phyloP scores from a whole-genome alignment of 92 coral and sea anemone species.

The Isaurus tuberculatus region DNA sequence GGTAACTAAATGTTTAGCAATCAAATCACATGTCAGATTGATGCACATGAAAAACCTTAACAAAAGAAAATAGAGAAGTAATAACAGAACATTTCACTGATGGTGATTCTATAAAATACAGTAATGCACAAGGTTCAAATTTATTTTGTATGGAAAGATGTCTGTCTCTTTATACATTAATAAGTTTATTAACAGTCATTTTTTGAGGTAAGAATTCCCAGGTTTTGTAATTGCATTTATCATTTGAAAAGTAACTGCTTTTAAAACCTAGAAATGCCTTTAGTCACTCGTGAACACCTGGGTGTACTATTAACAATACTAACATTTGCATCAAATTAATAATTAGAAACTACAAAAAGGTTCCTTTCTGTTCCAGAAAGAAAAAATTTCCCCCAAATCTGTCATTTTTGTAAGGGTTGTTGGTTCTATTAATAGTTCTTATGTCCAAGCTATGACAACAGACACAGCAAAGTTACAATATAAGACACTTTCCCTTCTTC shows the following conservation, averaged over 20 bases:
- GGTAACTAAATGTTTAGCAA: constrained; percentile 18
- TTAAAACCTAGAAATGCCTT: constrained; percentile 25
- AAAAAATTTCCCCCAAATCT: constrained; percentile 10
- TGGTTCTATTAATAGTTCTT: constrained; percentile 1
- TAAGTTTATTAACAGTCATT: constrained; percentile 31
- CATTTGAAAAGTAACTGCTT: not conserved
- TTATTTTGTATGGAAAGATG: constrained; percentile 23
- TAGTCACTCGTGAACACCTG: constrained; percentile 7
- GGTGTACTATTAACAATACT: constrained; percentile 63
- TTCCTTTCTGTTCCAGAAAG: constrained; percentile 55
- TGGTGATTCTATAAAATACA: constrained; percentile 42
- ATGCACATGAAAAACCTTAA: constrained; percentile 16
- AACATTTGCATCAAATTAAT: constrained; percentile 70
- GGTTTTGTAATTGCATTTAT: constrained; percentile 15
- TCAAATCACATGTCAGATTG: constrained; percentile 43
- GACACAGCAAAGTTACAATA: constrained; percentile 69
- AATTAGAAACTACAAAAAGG: constrained; percentile 57
- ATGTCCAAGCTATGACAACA: not conserved
- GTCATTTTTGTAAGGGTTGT: not conserved
- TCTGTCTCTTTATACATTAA: constrained; percentile 41
- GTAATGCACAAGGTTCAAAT: constrained; percentile 22
- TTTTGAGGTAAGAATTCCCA: constrained; percentile 13
- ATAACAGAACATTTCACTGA: constrained; percentile 31
- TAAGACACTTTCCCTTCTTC: constrained; percentile 74
- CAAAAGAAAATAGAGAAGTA: constrained; percentile 35